Conservation (phyloP, 2,113 vertebrate genomes). For the Epinephelus fuscoguttatus region DNA sequence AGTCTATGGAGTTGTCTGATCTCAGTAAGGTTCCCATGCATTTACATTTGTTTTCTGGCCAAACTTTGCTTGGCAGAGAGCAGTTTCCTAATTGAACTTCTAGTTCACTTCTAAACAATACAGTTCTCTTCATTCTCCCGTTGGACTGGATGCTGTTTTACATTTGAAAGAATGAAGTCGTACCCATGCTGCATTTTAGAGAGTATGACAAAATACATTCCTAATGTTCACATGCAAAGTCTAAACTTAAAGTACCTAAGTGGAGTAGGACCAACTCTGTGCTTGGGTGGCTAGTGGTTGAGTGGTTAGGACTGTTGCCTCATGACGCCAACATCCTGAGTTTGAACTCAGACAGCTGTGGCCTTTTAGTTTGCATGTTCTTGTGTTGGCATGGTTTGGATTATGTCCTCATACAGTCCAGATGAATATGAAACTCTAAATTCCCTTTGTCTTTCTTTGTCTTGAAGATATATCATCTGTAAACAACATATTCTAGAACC, state of each 20-base stretch:
- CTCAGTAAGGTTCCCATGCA: slow-evolving; percentile 67
- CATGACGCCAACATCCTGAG: not conserved
- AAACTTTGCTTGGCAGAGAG: slow-evolving; percentile 58
- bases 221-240: not conserved
- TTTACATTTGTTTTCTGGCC: slow-evolving; percentile 68
- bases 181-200: not conserved
- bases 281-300: not conserved
- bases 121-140: slow-evolving; percentile 7
- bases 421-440: slow-evolving; percentile 5
- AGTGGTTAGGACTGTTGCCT: not conserved
- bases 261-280: not conserved
- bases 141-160: slow-evolving; percentile 34
- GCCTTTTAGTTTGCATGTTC: not conserved
- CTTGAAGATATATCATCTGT: not conserved
- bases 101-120: slow-evolving; percentile 34
- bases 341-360: not conserved
- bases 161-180: slow-evolving; percentile 26
- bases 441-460: not conserved
- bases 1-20: slow-evolving; percentile 41
- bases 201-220: not conserved
- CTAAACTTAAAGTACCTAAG: not conserved
- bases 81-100: slow-evolving; percentile 39
- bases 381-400: not conserved
- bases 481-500: not conserved
- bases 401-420: not conserved